Conservation (phyloP, 2,797 vertebrate species). For the Oreochromis mossambicus region DNA sequence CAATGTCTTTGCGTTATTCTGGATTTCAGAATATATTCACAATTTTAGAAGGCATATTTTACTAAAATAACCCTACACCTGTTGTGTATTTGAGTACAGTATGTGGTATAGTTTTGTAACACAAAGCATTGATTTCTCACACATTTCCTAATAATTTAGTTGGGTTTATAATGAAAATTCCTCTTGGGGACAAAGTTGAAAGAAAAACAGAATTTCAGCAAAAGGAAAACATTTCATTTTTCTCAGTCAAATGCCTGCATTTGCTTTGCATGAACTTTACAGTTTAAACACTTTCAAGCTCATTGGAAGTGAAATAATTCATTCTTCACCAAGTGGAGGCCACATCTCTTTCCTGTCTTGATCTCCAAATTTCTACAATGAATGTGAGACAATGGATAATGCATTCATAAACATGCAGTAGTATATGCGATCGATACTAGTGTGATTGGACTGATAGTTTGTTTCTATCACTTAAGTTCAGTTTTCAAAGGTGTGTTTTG, state of each 20-base stretch:
- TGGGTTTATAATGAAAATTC: background rate
- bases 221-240: background rate
- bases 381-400: background rate
- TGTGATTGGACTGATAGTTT: background rate
- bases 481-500: background rate
- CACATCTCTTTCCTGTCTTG: background rate
- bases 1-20: background rate
- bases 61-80: background rate
- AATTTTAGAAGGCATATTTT: background rate
- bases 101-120: background rate
- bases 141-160: background rate
- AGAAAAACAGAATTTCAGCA: background rate
- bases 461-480: background rate
- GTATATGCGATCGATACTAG: fast-evolving
- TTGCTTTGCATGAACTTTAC: background rate
- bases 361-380: background rate
- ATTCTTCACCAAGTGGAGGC: background rate
- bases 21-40: background rate
- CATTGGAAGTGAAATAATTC: background rate
- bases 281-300: background rate
- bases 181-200: background rate
- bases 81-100: background rate
- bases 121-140: background rate
- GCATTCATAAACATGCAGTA: background rate
- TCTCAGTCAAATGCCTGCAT: background rate